Conservation (phyloP, 2,888 invertebrate genomes). For the Acanthacorydalis orientalis region DNA sequence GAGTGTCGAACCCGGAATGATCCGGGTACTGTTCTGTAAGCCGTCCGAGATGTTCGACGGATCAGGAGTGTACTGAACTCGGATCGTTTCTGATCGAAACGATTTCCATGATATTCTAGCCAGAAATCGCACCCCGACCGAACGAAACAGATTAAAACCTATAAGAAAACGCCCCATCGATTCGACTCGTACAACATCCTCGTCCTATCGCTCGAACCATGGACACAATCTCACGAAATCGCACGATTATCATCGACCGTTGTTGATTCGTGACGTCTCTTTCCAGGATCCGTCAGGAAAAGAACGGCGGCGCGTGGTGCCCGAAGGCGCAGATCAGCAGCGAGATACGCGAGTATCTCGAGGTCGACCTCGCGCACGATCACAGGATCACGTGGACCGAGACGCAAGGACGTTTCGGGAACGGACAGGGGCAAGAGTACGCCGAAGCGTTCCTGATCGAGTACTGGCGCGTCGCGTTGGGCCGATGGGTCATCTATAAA, state of each 20-base stretch:
- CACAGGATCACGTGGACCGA: slow-evolving; percentile 72
- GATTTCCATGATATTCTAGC: no score
- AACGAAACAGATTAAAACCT: background rate
- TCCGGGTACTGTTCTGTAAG: no score
- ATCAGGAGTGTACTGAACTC: no score
- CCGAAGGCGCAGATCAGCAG: slow-evolving; percentile 65
- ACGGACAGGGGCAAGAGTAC: slow-evolving; percentile 78
- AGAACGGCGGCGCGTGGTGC: slow-evolving; percentile 86
- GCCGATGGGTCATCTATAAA: slow-evolving; percentile 63
- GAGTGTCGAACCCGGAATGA: no score
- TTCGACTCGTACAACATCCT: no score
- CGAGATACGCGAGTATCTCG: slow-evolving; percentile 63
- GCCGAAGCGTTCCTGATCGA: slow-evolving; percentile 70
- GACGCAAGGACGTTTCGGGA: slow-evolving; percentile 82
- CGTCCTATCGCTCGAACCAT: no score
- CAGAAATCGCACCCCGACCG: no score
- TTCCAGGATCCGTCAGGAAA: slow-evolving; percentile 66
- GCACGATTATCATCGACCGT: background rate
- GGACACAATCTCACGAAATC: background rate
- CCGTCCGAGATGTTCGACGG: no score
- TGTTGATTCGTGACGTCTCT: slow-evolving; percentile 8
- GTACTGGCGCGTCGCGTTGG: slow-evolving; percentile 53
- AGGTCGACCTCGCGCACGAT: slow-evolving; percentile 57
- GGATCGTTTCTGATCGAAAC: no score
- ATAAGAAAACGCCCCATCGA: background rate